Evolutionary conservation across 2,113 vertebrate genomes (phyloP).

Genomic region (Orthochromis malagaraziensis): DNA sequence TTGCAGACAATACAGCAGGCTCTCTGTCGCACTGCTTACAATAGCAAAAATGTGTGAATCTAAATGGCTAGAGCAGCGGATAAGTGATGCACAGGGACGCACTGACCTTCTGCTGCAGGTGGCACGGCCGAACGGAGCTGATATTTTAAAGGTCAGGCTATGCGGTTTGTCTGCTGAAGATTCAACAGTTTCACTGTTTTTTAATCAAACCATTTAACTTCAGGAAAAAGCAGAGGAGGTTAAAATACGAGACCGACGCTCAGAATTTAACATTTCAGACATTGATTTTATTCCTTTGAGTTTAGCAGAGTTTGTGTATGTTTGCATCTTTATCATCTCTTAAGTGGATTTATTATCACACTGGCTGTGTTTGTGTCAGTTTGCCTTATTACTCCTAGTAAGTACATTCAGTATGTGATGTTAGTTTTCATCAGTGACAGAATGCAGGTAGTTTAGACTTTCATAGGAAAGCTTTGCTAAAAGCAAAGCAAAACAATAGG

Average conservation of each 20-base stretch:
- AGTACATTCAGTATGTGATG: not conserved
- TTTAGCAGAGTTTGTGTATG: not conserved
- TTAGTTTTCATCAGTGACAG: not conserved
- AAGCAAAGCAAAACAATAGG: constrained; percentile 64
- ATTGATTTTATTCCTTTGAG: not conserved
- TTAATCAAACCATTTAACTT: not conserved
- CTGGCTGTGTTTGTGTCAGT: not conserved
- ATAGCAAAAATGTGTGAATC: not conserved
- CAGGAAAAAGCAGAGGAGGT: not conserved
- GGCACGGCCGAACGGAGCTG: not conserved
- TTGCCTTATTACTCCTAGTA: not conserved
- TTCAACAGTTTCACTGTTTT: not conserved
- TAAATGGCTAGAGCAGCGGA: not conserved
- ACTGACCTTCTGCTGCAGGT: constrained; percentile 42
- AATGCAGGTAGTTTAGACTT: not conserved
- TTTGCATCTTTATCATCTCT: not conserved
- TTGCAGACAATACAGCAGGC: not conserved
- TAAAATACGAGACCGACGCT: not conserved
- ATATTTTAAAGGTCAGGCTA: constrained; percentile 17
- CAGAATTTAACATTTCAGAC: not conserved
- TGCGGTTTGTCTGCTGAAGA: not conserved
- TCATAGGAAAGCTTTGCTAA: not conserved
- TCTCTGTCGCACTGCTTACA: not conserved
- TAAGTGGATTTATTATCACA: not conserved
- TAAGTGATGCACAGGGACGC: not conserved